Percentiles rank a stretch among this genome's conserved stretches.
These are phyloP conservation scores for Archilochus colubris DNA, from an alignment of 2,113 vertebrate genomes.

Conservation along the genomic window DNA sequence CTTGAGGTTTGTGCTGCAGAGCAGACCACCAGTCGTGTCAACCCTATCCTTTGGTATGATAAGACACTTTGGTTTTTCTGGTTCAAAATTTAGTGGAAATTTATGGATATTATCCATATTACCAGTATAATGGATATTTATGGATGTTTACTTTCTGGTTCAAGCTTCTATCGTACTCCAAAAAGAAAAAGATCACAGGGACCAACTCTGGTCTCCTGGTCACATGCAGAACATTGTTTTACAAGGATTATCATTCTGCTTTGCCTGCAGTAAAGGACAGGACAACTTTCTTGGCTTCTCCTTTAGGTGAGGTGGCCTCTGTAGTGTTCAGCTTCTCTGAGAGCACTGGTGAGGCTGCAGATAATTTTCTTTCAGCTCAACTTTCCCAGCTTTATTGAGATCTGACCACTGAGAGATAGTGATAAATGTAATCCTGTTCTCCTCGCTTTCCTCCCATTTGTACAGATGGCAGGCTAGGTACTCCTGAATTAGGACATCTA, in stretches of 20 bases:
- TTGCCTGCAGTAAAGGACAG: neutral
- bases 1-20: neutral
- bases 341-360: neutral
- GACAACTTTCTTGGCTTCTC: neutral
- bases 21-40: neutral
- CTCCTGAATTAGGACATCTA: conserved; percentile 53
- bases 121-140: neutral
- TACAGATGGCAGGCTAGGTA: neutral
- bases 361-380: neutral
- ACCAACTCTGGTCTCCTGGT: neutral
- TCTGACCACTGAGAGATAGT: neutral
- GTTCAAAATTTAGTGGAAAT: neutral
- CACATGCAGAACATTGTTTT: neutral
- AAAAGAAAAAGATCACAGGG: neutral
- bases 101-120: neutral
- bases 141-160: neutral
- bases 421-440: neutral
- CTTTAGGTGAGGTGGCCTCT: neutral
- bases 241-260: neutral
- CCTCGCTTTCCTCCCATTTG: conserved; percentile 2
- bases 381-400: conserved; percentile 1
- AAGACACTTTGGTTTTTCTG: neutral
- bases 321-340: neutral
- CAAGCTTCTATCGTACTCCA: neutral
- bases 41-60: neutral